Percentiles rank a stretch among this genome's conserved stretches.
These are phyloP conservation scores for Melanotaenia duboulayi DNA, from an alignment of 2,113 vertebrate species.

Conservation along the genomic window DNA sequence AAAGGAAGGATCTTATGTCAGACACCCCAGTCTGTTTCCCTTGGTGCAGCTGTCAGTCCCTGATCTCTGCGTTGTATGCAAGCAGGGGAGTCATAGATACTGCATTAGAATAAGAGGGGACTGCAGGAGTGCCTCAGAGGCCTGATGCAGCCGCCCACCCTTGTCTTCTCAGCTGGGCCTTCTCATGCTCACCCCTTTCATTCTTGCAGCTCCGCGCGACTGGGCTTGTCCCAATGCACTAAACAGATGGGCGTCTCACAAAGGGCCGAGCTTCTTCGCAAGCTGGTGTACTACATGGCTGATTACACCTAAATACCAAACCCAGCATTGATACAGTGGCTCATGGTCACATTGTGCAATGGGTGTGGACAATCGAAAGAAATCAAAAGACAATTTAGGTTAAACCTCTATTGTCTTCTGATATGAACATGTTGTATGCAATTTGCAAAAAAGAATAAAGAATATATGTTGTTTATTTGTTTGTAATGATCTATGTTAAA, in stretches of 20 bases:
- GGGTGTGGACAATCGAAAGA: slow-evolving; percentile 82
- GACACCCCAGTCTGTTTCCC: slow-evolving; percentile 58
- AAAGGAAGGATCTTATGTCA: slow-evolving; percentile 56
- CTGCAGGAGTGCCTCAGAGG: slow-evolving; percentile 63
- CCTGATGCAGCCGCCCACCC: slow-evolving; percentile 75
- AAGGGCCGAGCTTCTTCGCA: slow-evolving; percentile 89
- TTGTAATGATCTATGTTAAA: no score
- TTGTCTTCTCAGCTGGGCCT: slow-evolving; percentile 78
- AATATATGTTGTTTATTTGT: no score
- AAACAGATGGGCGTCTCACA: slow-evolving; percentile 97
- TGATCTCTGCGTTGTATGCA: slow-evolving; percentile 80
- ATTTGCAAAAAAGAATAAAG: background rate
- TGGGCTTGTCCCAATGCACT: slow-evolving; percentile 68
- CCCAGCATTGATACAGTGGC: slow-evolving; percentile 97
- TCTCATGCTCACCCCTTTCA: slow-evolving; percentile 78
- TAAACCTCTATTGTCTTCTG: slow-evolving; percentile 84
- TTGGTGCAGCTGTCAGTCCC: slow-evolving; percentile 72
- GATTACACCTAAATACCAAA: slow-evolving; percentile 96
- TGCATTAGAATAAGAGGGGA: slow-evolving; percentile 73
- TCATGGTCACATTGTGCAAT: slow-evolving; percentile 88
- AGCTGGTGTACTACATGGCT: slow-evolving; percentile 98
- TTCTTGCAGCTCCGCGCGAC: slow-evolving; percentile 73
- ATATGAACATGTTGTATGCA: background rate
- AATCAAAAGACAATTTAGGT: slow-evolving; percentile 81
- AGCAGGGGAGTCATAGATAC: slow-evolving; percentile 64